These are phyloP conservation scores for Tetrax tetrax DNA, from an alignment of 2,113 vertebrate genomes.

Conservation along the genomic window DNA sequence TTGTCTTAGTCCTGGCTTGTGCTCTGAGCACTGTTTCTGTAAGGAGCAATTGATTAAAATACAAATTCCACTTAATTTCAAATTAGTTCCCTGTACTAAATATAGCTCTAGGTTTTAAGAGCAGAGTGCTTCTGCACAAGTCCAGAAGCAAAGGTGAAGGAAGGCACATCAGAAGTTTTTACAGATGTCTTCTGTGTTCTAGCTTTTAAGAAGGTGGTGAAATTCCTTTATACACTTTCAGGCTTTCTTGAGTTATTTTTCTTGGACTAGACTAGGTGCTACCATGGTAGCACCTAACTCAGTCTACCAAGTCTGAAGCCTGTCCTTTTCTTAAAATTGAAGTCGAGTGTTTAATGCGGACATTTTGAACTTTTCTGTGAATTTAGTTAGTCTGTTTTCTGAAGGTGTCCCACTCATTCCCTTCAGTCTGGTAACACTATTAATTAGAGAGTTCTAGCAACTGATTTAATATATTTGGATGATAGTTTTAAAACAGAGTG, in stretches of 20 bases:
- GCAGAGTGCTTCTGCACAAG: not conserved
- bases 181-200: not conserved
- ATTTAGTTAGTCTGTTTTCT: constrained; percentile 53
- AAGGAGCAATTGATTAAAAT: not conserved
- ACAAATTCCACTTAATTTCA: not conserved
- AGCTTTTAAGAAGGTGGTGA: not conserved
- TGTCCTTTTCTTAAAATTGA: not conserved
- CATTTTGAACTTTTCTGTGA: not conserved
- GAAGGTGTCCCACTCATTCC: not conserved
- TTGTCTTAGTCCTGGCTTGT: not conserved
- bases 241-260: not conserved
- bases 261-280: not conserved
- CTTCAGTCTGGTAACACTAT: not conserved
- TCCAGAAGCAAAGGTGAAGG: not conserved
- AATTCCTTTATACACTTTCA: not conserved
- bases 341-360: not conserved
- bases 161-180: not conserved
- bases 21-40: not conserved
- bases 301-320: not conserved
- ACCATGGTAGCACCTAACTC: not conserved
- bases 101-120: not conserved
- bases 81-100: not conserved
- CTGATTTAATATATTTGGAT: constrained; percentile 35
- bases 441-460: constrained; percentile 20
- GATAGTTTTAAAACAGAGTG: not conserved